Conservation (phyloP, 2,113 vertebrate genomes). For the Machaerirhynchus nigripectus region DNA sequence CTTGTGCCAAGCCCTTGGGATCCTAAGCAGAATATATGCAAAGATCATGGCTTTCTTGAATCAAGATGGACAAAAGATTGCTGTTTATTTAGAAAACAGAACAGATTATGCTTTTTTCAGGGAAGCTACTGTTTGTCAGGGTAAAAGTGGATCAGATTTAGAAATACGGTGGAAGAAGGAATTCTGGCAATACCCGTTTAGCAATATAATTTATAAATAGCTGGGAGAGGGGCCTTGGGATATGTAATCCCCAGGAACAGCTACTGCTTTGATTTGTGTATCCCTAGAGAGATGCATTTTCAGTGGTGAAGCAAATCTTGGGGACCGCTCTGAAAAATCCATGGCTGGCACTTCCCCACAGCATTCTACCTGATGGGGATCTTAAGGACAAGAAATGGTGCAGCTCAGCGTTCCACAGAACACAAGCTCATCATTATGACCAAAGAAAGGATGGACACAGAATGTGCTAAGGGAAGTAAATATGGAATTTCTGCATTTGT, state of each 20-base stretch:
- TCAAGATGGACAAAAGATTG: neutral
- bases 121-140: neutral
- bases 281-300: neutral
- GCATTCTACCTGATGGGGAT: neutral
- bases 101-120: neutral
- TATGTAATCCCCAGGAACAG: neutral
- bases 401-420: neutral
- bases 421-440: neutral
- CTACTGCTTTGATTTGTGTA: neutral
- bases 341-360: neutral
- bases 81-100: neutral
- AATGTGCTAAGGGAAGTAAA: neutral
- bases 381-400: neutral
- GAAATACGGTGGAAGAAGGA: neutral
- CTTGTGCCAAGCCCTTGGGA: neutral
- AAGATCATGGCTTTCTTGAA: neutral
- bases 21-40: neutral
- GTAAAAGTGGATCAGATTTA: neutral
- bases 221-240: neutral
- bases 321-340: neutral
- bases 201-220: neutral
- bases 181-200: neutral
- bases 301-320: neutral
- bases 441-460: neutral
- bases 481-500: neutral